Conservation (phyloP, 2,113 vertebrate species). For the Misgurnus mizolepis region DNA sequence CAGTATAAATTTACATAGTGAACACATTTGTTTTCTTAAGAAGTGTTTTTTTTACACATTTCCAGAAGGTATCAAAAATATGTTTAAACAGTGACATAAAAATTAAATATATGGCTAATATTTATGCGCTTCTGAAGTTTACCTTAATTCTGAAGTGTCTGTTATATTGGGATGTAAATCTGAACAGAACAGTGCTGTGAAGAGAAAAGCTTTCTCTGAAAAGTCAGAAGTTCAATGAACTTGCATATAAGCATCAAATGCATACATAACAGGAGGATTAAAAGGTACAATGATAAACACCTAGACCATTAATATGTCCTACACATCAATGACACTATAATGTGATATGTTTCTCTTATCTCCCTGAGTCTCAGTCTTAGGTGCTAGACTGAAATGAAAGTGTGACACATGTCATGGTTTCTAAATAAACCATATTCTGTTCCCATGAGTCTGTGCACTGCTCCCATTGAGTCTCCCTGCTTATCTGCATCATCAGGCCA, state of each 20-base stretch:
- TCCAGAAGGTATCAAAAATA: too few relatives aligned
- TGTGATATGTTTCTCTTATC: too few relatives aligned
- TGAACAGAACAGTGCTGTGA: neutral
- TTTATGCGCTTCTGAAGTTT: neutral
- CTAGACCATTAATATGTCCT: neutral
- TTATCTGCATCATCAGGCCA: neutral
- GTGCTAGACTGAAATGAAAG: neutral
- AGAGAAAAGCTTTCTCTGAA: neutral
- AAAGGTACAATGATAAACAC: neutral
- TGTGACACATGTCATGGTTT: neutral
- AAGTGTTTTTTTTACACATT: too few relatives aligned
- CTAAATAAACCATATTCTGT: conserved; percentile 6
- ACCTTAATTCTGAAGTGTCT: neutral
- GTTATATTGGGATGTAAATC: neutral
- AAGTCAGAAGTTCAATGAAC: neutral
- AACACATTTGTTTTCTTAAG: too few relatives aligned
- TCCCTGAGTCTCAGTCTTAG: neutral
- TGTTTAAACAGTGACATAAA: neutral
- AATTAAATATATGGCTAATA: neutral
- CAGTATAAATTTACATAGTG: conserved; percentile 19
- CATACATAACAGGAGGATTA: neutral
- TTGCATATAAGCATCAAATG: neutral
- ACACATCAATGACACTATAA: neutral
- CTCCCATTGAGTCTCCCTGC: neutral
- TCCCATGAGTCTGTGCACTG: conserved; percentile 22